Base-by-base conservation (phyloP, 2,888 invertebrate species). In the Lepidocyrtinus sp. region DNA sequence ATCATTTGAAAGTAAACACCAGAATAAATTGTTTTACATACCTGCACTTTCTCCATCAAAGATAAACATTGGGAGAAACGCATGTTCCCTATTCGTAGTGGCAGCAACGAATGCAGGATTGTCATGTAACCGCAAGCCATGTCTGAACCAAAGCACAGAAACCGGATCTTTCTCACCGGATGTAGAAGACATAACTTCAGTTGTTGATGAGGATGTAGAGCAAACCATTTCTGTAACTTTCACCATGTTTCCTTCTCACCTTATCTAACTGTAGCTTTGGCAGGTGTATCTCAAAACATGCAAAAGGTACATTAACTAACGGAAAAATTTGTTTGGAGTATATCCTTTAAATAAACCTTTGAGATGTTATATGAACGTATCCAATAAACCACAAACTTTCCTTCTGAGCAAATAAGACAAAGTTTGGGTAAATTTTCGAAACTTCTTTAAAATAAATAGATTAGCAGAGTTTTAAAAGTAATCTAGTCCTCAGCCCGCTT, bases 1-100 rank as follows among this genome's bases (percentile, higher is more conserved):
- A 12, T 45, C 12, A 45, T 9, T 45, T 45, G 7, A 12, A 45
- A 9, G 12, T 12, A 45, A 12, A 45, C 45, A 45, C 45, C 5
- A 59, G 19, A 9, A n/a, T 59, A n/a, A 5, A 12, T 59, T 59
- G 17, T 36, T 25, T 9, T n/a, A 36, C 88, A 88, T 87, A 93
- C 93, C 93, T 85, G 93, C 93, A 83, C 92, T 92, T 88, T 93
- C 92, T n/a, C 93, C 93, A 88, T 94, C 94, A 87, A 94, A 93
- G 85, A 94, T 92, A 87, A 93, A 94, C 1, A 94, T 86, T 0
- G 93, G 92, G 85, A 92, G 91, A 86, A 94, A 89, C 3, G 85
- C 78, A 15, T 88, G 86, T 86, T 87, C 87, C 65, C 90, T 88
- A 75, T 89, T 88, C 17, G 70, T 59, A 2, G 92, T 75, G 0